These are phyloP conservation scores for Peromyscus polionotus DNA, from an alignment of 2,113 vertebrate species.

Conservation along the genomic window DNA sequence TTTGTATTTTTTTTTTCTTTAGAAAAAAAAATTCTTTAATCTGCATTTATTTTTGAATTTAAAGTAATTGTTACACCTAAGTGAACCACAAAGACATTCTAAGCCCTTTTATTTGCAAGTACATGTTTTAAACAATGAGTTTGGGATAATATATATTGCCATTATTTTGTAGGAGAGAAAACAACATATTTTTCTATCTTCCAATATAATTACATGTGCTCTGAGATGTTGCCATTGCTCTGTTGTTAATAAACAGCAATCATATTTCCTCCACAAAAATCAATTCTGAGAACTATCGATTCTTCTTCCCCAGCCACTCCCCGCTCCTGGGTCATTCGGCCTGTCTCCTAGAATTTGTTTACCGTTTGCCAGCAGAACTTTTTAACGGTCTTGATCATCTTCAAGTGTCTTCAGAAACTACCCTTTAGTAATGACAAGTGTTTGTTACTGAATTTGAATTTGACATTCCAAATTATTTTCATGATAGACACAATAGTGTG, in stretches of 20 bases:
- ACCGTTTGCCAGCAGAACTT: background rate
- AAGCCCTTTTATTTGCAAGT: conserved; percentile 51
- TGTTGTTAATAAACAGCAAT: conserved; percentile 72
- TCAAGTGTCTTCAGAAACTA: conserved; percentile 13
- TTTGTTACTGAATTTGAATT: conserved; percentile 34
- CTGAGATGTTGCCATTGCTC: conserved; percentile 58
- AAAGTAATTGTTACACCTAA: background rate
- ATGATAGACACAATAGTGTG: background rate
- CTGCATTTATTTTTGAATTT: conserved; percentile 48
- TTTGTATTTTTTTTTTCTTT: conserved; percentile 48
- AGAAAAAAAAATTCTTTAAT: conserved; percentile 4
- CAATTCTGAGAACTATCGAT: conserved; percentile 58
- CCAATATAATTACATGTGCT: conserved; percentile 55
- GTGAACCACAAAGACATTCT: conserved; percentile 1
- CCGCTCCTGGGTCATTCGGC: background rate
- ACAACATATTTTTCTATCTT: conserved; percentile 49
- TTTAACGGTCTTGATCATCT: conserved; percentile 47
- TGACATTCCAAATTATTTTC: conserved; percentile 15
- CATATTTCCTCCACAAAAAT: conserved; percentile 73
- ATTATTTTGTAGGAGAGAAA: conserved; percentile 42
- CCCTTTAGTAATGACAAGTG: background rate
- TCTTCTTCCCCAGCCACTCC: conserved; percentile 35
- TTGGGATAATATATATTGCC: conserved; percentile 43
- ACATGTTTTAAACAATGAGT: conserved; percentile 54
- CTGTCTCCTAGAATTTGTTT: conserved; percentile 20